Conservation (phyloP, 1,140 invertebrate species). For the Macrotrachela quadricornifera region DNA sequence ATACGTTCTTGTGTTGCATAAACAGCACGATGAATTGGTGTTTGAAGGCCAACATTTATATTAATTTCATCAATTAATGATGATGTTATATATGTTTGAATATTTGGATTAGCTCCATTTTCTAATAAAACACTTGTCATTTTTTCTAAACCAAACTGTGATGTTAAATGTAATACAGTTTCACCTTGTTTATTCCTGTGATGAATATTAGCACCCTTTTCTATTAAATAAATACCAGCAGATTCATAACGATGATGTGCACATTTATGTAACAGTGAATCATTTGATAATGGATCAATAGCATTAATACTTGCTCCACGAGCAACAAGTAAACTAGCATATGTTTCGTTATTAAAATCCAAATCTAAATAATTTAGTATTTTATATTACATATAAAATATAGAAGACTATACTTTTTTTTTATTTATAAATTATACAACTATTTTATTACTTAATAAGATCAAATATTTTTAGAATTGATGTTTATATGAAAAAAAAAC, state of each 20-base stretch:
- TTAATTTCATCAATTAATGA: neutral
- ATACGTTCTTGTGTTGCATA: constrained; percentile 1
- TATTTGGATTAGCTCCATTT: constrained; percentile 44
- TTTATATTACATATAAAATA: too few relatives aligned
- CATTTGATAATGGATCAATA: constrained; percentile 28
- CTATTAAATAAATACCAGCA: constrained; percentile 51
- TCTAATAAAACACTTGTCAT: constrained; percentile 42
- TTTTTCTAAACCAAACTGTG: constrained; percentile 41
- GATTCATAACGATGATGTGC: constrained; percentile 40
- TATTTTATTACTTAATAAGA: too few relatives aligned
- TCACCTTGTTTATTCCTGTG: constrained; percentile 40
- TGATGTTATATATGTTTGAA: constrained; percentile 31
- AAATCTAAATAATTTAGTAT: too few relatives aligned
- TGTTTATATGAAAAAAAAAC: too few relatives aligned
- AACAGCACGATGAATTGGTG: constrained; percentile 5
- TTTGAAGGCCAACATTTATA: neutral
- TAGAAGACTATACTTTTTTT: too few relatives aligned
- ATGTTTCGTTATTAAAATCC: constrained; percentile 19
- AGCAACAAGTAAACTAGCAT: constrained; percentile 46
- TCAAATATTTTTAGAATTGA: too few relatives aligned
- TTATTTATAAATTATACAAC: too few relatives aligned
- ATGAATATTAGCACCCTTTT: constrained; percentile 45
- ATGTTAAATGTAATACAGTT: constrained; percentile 50
- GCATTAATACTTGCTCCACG: constrained; percentile 35
- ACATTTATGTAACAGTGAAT: constrained; percentile 53